Evolutionary conservation across 2,797 vertebrate species (phyloP).

Genomic region (Acestrorhynchus altus): DNA sequence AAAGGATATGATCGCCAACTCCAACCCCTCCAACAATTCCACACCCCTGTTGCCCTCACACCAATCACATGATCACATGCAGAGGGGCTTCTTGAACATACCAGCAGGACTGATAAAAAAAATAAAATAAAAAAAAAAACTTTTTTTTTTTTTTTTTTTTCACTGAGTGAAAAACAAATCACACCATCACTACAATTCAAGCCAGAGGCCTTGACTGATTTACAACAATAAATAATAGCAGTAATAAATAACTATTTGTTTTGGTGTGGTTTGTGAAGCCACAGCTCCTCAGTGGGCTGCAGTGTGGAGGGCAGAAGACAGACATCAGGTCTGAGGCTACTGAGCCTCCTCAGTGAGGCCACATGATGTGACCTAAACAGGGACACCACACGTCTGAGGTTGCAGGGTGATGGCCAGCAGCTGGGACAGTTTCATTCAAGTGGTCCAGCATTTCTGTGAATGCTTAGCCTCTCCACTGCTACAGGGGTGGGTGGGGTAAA

Average conservation of each 20-base stretch:
- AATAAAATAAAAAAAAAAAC: not conserved
- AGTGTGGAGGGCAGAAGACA: constrained; percentile 44
- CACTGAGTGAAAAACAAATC: constrained; percentile 42
- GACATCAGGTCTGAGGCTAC: constrained; percentile 33
- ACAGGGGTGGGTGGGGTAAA: constrained; percentile 40
- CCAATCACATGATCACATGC: not conserved
- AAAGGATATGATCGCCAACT: constrained; percentile 42
- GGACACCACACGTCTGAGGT: constrained; percentile 41
- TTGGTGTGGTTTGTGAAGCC: constrained; percentile 53
- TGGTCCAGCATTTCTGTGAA: constrained; percentile 53
- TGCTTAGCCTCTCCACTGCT: constrained; percentile 48
- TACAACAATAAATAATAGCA: constrained; percentile 70
- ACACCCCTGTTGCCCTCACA: not conserved
- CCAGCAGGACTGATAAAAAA: constrained; percentile 32
- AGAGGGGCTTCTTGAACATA: constrained; percentile 2
- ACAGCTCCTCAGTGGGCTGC: constrained; percentile 54
- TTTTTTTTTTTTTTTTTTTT: not conserved
- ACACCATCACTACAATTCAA: constrained; percentile 54
- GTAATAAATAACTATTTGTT: constrained; percentile 72
- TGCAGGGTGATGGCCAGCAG: constrained; percentile 46
- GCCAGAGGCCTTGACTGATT: constrained; percentile 60
- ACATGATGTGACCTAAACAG: not conserved
- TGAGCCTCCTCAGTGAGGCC: constrained; percentile 35
- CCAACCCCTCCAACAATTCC: constrained; percentile 33
- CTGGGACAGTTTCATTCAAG: constrained; percentile 53